phyloP scores from a whole-genome alignment of 2,113 vertebrate genomes.

The Carollia perspicillata region DNA sequence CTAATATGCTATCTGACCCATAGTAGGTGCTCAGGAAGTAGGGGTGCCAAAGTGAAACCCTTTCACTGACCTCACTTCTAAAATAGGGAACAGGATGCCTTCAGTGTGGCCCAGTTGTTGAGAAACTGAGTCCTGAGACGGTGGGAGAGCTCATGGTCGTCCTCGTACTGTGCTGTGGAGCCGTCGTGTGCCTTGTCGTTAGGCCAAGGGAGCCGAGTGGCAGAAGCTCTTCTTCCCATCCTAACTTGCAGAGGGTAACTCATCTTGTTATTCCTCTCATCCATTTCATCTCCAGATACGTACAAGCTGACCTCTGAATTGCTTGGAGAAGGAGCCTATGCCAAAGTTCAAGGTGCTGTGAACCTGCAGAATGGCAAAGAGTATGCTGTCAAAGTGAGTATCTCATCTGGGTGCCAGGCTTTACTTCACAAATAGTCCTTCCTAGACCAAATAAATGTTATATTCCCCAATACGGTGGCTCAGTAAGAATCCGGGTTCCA shows the following conservation, averaged over 20 bases:
- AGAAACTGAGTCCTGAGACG: background rate
- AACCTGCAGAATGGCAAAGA: slow-evolving; percentile 93
- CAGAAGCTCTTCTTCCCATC: slow-evolving; percentile 22
- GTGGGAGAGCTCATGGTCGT: background rate
- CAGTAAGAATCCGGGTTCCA: background rate
- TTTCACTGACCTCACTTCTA: background rate
- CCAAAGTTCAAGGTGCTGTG: slow-evolving; percentile 95
- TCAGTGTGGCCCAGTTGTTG: background rate
- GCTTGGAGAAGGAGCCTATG: slow-evolving; percentile 94
- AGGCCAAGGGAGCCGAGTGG: background rate
- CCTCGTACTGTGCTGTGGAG: background rate
- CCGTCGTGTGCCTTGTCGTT: background rate
- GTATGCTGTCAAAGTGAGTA: slow-evolving; percentile 93
- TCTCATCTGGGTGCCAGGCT: slow-evolving; percentile 14
- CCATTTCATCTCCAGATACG: slow-evolving; percentile 84
- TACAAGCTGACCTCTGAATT: slow-evolving; percentile 94
- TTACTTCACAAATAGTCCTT: background rate
- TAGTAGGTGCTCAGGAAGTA: background rate
- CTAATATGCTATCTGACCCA: background rate
- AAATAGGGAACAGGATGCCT: background rate
- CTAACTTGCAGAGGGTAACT: slow-evolving; percentile 35
- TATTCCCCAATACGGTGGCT: background rate
- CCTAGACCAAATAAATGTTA: background rate
- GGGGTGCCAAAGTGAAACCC: background rate
- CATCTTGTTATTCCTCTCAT: slow-evolving; percentile 36